These are phyloP conservation scores for Sebastiscus albofasciatus DNA, from an alignment of 2,797 vertebrate species.

Conservation along the genomic window DNA sequence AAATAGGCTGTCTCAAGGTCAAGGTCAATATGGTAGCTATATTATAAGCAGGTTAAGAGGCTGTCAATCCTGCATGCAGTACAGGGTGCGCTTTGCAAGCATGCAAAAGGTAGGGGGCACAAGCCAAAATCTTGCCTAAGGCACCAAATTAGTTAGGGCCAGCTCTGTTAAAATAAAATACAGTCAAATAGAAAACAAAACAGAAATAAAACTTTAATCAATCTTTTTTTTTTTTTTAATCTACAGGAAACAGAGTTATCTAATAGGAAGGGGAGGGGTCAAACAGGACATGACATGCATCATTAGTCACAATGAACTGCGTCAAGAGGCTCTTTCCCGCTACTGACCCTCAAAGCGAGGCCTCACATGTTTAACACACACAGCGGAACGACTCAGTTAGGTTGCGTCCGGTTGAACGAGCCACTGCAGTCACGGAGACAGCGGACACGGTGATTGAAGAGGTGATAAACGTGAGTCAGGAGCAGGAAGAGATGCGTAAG, in stretches of 20 bases:
- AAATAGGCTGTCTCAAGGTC: no score
- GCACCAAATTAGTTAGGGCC: no score
- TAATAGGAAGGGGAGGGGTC: conserved; percentile 39
- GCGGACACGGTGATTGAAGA: background rate
- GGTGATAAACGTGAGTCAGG: conserved; percentile 40
- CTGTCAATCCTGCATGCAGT: no score
- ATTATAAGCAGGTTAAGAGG: no score
- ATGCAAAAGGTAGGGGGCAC: no score
- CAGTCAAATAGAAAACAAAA: background rate
- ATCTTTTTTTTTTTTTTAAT: background rate
- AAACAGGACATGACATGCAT: conserved; percentile 22
- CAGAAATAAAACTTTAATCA: background rate
- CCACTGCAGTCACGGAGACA: background rate
- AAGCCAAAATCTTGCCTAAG: no score
- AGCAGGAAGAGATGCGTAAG: conserved; percentile 24
- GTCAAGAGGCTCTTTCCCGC: conserved; percentile 15
- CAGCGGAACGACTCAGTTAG: background rate
- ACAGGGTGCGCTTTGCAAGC: no score
- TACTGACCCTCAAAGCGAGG: background rate
- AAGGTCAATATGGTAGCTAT: no score
- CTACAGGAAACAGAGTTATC: conserved; percentile 35
- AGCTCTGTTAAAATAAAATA: background rate
- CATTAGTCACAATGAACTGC: conserved; percentile 26
- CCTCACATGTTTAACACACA: background rate
- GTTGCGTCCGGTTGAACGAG: conserved; percentile 9